These are phyloP conservation scores for Thripadectes ignobilis DNA, from an alignment of 2,797 vertebrate genomes.

Conservation along the genomic window DNA sequence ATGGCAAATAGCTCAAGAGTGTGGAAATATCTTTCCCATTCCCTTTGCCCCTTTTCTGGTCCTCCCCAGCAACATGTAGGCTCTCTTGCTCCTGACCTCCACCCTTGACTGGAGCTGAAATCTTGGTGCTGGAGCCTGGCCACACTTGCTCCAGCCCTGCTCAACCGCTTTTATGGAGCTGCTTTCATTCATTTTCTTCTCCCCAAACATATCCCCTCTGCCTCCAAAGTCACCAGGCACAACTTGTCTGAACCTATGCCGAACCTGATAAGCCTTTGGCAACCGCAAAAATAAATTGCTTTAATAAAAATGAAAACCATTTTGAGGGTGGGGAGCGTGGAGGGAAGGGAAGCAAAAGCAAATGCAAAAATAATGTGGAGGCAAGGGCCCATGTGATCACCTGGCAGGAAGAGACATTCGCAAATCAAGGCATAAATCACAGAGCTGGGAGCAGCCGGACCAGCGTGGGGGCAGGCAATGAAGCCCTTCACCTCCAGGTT, in stretches of 20 bases:
- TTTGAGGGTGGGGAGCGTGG: rapidly evolving
- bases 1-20: neutral
- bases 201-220: neutral
- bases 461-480: neutral
- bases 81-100: slow-evolving; percentile 20
- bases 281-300: slow-evolving; percentile 42
- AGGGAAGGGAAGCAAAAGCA: slow-evolving; percentile 5
- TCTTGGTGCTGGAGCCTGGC: neutral
- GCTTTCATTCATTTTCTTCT: slow-evolving; percentile 46
- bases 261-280: slow-evolving; percentile 59
- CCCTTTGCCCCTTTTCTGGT: neutral
- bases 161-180: neutral
- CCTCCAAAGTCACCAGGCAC: slow-evolving; percentile 9
- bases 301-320: slow-evolving; percentile 50
- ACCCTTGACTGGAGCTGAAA: neutral
- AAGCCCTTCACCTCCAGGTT: neutral
- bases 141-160: neutral
- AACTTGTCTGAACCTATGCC: slow-evolving; percentile 29
- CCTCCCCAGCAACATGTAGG: neutral
- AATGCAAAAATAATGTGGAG: slow-evolving; percentile 40
- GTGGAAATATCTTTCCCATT: neutral
- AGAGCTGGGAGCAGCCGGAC: neutral
- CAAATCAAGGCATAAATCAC: slow-evolving; percentile 39
- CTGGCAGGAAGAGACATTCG: slow-evolving; percentile 34
- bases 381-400: slow-evolving; percentile 9